Evolutionary conservation across 2,797 vertebrate genomes (phyloP).

Genomic region (Masticophis lateralis): DNA sequence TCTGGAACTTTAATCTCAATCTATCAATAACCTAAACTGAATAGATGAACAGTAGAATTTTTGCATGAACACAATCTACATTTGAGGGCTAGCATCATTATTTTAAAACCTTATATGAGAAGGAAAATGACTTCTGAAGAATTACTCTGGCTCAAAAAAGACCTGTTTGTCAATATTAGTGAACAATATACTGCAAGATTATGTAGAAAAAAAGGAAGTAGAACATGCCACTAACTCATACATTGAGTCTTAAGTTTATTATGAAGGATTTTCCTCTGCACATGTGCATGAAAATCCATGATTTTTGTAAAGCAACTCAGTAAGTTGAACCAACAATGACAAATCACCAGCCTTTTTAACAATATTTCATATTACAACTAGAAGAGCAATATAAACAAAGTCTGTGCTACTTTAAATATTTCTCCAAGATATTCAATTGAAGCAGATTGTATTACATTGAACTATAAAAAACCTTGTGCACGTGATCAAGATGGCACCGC

Average conservation of each 20-base stretch:
- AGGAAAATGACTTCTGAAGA: neutral
- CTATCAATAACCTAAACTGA: neutral
- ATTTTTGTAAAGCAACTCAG: constrained; percentile 24
- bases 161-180: neutral
- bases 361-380: constrained; percentile 27
- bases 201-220: neutral
- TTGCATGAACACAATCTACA: neutral
- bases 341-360: constrained; percentile 36
- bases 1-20: neutral
- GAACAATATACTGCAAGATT: neutral
- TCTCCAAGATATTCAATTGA: neutral
- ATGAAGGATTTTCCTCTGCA: constrained; percentile 5
- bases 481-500: too few species aligned
- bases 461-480: neutral
- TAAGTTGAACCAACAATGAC: constrained; percentile 41
- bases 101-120: neutral
- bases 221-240: neutral
- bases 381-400: constrained; percentile 37
- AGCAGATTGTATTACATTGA: constrained; percentile 13
- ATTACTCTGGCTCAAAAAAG: neutral
- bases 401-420: constrained; percentile 27
- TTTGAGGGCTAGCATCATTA: neutral
- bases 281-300: constrained; percentile 28
- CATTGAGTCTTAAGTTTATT: constrained; percentile 19
- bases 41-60: neutral